Conservation (phyloP, 2,888 invertebrate species). For the Ephialtes manifestator region DNA sequence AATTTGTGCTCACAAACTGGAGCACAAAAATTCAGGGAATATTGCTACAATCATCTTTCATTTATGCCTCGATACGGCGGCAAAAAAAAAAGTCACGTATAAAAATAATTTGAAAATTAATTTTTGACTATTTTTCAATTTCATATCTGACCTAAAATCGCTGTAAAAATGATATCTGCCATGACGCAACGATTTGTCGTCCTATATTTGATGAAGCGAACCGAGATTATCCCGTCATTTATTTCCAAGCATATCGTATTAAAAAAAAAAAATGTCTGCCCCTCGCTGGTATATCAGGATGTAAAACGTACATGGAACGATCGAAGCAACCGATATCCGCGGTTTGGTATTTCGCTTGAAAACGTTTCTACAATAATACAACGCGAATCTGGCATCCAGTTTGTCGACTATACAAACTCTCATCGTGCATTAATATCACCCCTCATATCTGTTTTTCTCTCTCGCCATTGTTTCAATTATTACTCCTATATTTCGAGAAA, state of each 20-base stretch:
- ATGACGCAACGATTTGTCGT: slow-evolving; percentile 13
- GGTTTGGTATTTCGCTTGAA: slow-evolving; percentile 23
- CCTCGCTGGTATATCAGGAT: neutral
- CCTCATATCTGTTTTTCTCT: neutral
- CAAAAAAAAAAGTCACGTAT: too few species aligned
- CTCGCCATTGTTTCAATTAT: slow-evolving; percentile 18
- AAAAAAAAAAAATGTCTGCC: too few species aligned
- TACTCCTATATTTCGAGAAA: slow-evolving; percentile 7
- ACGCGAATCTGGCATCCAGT: neutral
- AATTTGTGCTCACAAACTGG: too few species aligned
- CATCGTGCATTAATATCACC: slow-evolving; percentile 23
- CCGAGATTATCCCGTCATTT: slow-evolving; percentile 18
- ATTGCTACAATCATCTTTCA: too few species aligned
- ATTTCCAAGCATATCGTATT: neutral
- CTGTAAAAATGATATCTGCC: neutral
- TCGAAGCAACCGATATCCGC: slow-evolving; percentile 13
- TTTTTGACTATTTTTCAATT: neutral
- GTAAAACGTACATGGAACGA: neutral
- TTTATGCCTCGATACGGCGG: too few species aligned
- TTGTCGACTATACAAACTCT: slow-evolving; percentile 20
- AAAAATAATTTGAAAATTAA: neutral
- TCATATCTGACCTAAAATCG: neutral
- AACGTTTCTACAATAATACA: slow-evolving; percentile 32
- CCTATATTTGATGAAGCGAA: slow-evolving; percentile 11
- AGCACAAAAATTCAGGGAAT: neutral